These are phyloP conservation scores for Varanus salvator DNA, from an alignment of 2,113 vertebrate genomes.

Conservation along the genomic window DNA sequence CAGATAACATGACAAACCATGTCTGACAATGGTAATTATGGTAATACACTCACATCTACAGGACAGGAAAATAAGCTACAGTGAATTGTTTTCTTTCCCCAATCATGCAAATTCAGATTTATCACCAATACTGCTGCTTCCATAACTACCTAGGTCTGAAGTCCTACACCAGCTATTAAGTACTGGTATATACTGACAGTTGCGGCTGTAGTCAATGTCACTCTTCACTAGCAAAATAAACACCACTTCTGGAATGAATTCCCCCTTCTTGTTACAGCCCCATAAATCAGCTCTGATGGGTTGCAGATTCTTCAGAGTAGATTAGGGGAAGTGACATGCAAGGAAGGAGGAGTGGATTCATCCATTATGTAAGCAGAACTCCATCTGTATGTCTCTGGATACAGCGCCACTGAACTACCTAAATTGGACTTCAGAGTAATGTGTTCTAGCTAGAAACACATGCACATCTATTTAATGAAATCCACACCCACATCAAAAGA, in stretches of 20 bases:
- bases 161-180: background rate
- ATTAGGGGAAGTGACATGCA: background rate
- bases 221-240: background rate
- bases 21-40: no score
- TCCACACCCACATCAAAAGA: background rate
- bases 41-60: no score
- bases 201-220: background rate
- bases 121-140: background rate
- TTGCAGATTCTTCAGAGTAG: background rate
- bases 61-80: no score
- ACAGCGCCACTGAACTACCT: background rate
- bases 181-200: background rate
- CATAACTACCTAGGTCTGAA: background rate
- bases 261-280: background rate
- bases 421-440: background rate
- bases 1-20: no score
- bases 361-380: background rate
- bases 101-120: background rate
- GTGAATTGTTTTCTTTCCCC: no score
- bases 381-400: background rate
- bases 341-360: no score
- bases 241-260: background rate
- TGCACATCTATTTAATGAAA: background rate
- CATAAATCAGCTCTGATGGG: background rate
- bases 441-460: background rate